A percentile compares a stretch with the other conserved stretches of the same genome.
phyloP scores from a whole-genome alignment of 2,113 vertebrate species.

The Tichodroma muraria region DNA sequence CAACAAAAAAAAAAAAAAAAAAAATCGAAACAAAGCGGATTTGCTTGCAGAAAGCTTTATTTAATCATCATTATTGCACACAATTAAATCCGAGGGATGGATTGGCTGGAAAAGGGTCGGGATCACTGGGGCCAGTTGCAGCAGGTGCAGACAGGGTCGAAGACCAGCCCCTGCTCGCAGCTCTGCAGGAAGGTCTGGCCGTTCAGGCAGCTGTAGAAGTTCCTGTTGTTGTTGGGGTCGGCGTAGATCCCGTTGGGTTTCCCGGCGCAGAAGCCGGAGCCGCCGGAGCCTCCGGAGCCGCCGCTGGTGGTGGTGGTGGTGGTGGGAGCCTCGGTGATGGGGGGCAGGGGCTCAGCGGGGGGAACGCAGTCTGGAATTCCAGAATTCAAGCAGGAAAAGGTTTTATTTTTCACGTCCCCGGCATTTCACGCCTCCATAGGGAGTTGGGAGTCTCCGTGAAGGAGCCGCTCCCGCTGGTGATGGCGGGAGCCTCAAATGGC shows the following conservation, averaged over 20 bases:
- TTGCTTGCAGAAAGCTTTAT: not conserved
- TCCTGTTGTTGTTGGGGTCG: conserved; percentile 53
- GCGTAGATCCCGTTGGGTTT: conserved; percentile 71
- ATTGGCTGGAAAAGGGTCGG: fast-evolving
- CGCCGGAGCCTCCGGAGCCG: not conserved
- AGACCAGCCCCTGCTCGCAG: conserved; percentile 57
- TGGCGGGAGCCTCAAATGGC: not conserved
- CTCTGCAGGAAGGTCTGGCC: conserved; percentile 22
- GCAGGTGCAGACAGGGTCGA: conserved; percentile 68
- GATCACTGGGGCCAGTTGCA: conserved; percentile 50
- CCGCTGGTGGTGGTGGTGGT: not conserved
- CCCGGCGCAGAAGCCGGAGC: conserved; percentile 65
- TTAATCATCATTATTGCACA: not conserved
- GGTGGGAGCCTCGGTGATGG: conserved; percentile 9
- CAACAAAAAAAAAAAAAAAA: too few relatives aligned
- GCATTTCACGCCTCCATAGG: not conserved
- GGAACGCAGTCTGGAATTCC: conserved; percentile 52
- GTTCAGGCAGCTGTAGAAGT: conserved; percentile 64
- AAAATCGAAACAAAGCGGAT: fast-evolving
- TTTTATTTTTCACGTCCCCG: too few relatives aligned
- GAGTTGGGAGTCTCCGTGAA: fast-evolving
- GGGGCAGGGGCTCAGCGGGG: not conserved
- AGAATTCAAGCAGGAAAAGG: not conserved
- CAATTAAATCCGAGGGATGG: fast-evolving
- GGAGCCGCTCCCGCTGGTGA: not conserved